Evolutionary conservation across 1,140 invertebrate species (phyloP).

Genomic region (Heliconius eleuchia): DNA sequence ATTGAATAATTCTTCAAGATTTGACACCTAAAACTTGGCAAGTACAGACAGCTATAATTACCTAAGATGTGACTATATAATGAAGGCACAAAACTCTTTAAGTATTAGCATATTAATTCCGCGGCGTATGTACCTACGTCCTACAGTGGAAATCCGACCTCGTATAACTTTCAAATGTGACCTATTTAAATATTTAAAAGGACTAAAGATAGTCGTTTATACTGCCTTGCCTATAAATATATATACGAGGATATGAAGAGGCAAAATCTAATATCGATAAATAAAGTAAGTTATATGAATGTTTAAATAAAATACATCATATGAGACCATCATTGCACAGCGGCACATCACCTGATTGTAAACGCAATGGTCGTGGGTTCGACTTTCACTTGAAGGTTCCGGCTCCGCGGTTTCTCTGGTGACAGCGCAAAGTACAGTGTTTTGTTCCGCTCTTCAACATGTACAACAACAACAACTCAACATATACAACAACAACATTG

Average conservation of each 20-base stretch:
- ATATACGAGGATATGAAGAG: background rate
- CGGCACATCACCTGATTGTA: background rate
- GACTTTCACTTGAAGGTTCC: background rate
- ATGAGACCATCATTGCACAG: too few relatives aligned
- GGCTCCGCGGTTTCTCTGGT: too few relatives aligned
- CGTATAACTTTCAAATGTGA: slow-evolving; percentile 4
- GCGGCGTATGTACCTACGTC: background rate
- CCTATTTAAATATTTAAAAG: background rate
- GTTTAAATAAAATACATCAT: too few relatives aligned
- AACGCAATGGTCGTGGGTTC: background rate
- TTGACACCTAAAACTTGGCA: background rate
- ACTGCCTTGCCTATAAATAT: background rate
- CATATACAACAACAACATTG: too few relatives aligned
- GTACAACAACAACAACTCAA: too few relatives aligned
- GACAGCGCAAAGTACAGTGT: too few relatives aligned
- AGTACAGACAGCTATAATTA: background rate
- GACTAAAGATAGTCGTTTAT: background rate
- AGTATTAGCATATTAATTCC: background rate
- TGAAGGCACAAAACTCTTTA: background rate
- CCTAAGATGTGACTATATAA: background rate
- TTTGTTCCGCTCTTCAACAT: too few relatives aligned
- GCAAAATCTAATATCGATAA: background rate
- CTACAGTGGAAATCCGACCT: background rate
- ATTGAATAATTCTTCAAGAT: too few relatives aligned
- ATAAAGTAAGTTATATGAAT: background rate